A percentile compares a stretch with the other conserved stretches of the same genome.
Conservation (phyloP, 2,113 vertebrate genomes). For the Myanophis thanlyinensis region DNA sequence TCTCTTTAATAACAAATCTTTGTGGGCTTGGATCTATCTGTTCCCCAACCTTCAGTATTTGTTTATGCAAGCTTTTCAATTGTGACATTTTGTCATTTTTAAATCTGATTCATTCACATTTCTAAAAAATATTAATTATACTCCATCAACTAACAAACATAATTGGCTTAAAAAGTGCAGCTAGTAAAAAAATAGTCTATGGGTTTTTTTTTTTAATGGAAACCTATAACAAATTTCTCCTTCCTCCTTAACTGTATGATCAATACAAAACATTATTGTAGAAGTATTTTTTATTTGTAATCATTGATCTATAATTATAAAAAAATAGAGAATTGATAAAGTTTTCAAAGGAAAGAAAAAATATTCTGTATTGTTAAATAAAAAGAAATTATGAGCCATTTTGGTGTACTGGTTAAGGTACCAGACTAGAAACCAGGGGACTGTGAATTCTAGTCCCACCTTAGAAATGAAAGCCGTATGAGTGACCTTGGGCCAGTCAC, state of each 20-base stretch:
- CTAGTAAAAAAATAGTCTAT: background rate
- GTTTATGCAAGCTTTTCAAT: background rate
- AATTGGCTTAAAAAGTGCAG: background rate
- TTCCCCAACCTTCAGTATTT: background rate
- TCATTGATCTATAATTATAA: background rate
- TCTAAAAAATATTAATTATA: background rate
- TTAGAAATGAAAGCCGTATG: too few species aligned
- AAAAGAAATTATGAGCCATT: background rate
- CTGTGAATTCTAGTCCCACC: too few species aligned
- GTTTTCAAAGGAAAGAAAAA: background rate
- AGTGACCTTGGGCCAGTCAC: too few species aligned
- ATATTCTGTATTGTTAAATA: background rate
- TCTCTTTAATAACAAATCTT: background rate
- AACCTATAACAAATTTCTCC: background rate
- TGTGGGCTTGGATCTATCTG: background rate
- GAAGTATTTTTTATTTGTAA: background rate
- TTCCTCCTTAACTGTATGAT: background rate
- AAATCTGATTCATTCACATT: constrained; percentile 17
- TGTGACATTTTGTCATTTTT: background rate
- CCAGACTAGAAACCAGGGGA: too few species aligned
- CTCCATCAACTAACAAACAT: background rate
- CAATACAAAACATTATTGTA: background rate
- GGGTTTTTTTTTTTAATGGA: background rate
- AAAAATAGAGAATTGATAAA: background rate
- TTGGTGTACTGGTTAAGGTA: too few species aligned